phyloP scores from a whole-genome alignment of 1,140 invertebrate genomes.

The Drosophila repletoides region DNA sequence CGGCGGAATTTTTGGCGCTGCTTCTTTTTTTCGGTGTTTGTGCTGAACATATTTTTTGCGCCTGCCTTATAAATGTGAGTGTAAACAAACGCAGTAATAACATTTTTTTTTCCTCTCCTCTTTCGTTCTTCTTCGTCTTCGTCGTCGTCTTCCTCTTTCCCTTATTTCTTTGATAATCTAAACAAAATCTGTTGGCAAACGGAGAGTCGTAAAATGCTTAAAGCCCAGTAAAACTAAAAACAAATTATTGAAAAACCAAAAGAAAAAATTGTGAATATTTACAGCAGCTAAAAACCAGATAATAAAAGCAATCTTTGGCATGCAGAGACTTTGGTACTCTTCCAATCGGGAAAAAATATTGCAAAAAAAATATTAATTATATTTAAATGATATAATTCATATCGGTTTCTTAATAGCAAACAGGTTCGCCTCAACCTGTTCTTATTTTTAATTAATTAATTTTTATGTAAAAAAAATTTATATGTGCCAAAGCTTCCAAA shows the following conservation, averaged over 20 bases:
- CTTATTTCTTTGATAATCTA: constrained; percentile 1
- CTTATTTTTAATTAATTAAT: too few relatives aligned
- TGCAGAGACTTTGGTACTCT: too few relatives aligned
- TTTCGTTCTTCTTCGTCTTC: neutral
- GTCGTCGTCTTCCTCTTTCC: neutral
- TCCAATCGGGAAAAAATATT: too few relatives aligned
- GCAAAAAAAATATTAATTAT: too few relatives aligned
- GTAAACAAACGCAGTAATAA: constrained; percentile 32
- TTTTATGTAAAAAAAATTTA: too few relatives aligned
- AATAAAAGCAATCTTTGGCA: too few relatives aligned
- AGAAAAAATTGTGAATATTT: neutral
- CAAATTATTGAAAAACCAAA: neutral
- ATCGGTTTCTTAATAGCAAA: too few relatives aligned
- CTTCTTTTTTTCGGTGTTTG: neutral
- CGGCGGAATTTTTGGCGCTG: neutral
- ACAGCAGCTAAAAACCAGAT: too few relatives aligned
- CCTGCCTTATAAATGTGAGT: constrained; percentile 21
- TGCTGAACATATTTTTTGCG: constrained; percentile 1
- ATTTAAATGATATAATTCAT: too few relatives aligned
- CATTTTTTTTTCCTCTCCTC: neutral
- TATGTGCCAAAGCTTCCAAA: too few relatives aligned
- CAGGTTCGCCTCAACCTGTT: too few relatives aligned
- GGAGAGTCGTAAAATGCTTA: constrained; percentile 20
- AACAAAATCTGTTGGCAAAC: constrained; percentile 20
- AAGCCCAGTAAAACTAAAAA: neutral